A percentile compares a stretch with the other conserved stretches of the same genome.
Evolutionary conservation across 2,113 vertebrate genomes (phyloP).

Genomic region (Meles meles): DNA sequence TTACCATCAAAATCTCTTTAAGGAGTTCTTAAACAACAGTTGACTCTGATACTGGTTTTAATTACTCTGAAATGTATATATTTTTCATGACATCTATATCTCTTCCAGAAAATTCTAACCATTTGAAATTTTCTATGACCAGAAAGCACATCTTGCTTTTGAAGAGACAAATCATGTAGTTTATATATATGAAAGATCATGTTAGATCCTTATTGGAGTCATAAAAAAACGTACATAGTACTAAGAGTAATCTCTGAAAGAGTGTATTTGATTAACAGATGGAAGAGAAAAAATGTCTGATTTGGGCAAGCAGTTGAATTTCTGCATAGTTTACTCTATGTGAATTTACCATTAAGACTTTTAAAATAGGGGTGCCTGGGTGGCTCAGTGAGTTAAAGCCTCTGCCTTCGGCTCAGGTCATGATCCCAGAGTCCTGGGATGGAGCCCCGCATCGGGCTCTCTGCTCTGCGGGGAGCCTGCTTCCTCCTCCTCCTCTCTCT

Average conservation of each 20-base stretch:
- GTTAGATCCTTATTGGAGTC: background rate
- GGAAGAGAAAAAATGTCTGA: background rate
- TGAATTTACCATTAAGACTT: background rate
- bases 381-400: too few species aligned
- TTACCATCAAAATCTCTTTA: background rate
- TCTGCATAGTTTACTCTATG: background rate
- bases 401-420: too few species aligned
- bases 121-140: background rate
- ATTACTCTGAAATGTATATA: background rate
- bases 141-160: background rate
- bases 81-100: background rate
- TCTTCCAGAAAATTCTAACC: background rate
- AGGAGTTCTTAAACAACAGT: background rate
- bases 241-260: background rate
- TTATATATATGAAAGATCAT: background rate
- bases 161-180: background rate
- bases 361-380: too few species aligned
- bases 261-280: background rate
- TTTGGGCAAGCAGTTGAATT: background rate
- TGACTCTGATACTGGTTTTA: background rate
- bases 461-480: too few species aligned
- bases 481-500: too few species aligned
- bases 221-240: background rate
- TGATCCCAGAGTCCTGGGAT: too few species aligned
- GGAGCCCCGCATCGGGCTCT: too few species aligned